Conservation (phyloP, 2,888 invertebrate genomes). For the Adineta ricciae region DNA sequence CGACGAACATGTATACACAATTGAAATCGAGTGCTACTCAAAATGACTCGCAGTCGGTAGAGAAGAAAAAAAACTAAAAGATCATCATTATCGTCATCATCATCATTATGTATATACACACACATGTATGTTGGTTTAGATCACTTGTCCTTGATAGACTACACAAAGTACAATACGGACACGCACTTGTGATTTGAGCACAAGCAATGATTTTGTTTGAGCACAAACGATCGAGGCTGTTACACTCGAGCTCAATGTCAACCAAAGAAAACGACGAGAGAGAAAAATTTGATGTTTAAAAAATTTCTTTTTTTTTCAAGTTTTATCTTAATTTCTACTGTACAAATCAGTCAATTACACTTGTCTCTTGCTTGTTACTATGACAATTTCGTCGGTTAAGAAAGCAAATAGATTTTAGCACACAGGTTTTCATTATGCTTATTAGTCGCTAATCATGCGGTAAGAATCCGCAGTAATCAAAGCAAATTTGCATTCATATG, state of each 20-base stretch:
- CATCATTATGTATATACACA: not conserved
- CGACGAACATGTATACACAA: not conserved
- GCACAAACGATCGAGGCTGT: not conserved
- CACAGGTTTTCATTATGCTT: not conserved
- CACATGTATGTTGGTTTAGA: not conserved
- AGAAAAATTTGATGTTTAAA: not conserved
- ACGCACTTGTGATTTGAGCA: constrained; percentile 9
- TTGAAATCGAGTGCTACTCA: constrained; percentile 1
- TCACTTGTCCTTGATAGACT: not conserved
- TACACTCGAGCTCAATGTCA: not conserved
- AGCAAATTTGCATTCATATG: not conserved
- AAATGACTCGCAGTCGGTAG: not conserved
- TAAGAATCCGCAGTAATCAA: not conserved
- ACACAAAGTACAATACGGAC: not conserved
- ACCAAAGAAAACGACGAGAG: not conserved
- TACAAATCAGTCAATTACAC: not conserved
- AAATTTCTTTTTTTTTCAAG: not conserved
- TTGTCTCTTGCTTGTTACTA: not conserved
- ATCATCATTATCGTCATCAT: constrained; percentile 12
- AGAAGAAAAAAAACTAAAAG: not conserved
- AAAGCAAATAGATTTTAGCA: not conserved
- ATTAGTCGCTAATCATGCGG: not conserved
- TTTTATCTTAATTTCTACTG: not conserved
- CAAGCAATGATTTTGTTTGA: constrained; percentile 7
- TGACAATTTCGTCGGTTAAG: not conserved